phyloP scores from a whole-genome alignment of 2,888 invertebrate species.

The Aspidiotus destructor region DNA sequence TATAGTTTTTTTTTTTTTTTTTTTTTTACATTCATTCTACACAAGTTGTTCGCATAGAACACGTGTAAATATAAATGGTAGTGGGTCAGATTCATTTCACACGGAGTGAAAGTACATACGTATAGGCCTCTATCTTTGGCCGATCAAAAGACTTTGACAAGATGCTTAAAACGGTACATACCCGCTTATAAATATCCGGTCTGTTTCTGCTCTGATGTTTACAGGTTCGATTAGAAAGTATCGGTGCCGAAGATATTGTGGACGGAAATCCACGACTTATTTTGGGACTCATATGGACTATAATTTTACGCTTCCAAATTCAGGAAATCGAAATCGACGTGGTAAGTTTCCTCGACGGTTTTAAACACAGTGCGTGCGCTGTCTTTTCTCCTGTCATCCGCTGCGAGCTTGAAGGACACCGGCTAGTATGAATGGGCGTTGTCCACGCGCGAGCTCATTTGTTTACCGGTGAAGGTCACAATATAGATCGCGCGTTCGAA shows the following conservation, averaged over 20 bases:
- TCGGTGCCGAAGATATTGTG: conserved; percentile 97
- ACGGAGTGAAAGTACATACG: not conserved
- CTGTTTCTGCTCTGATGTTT: conserved; percentile 34
- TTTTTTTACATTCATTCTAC: no score
- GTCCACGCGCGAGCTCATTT: no score
- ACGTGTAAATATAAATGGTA: conserved; percentile 1
- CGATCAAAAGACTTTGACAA: no score
- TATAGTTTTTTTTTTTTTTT: not conserved
- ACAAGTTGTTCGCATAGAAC: not conserved
- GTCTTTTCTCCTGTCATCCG: no score
- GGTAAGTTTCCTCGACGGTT: conserved; percentile 48
- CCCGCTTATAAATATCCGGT: not conserved
- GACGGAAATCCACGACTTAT: conserved; percentile 96
- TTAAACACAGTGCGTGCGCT: no score
- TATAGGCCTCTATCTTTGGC: not conserved
- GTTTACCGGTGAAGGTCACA: no score
- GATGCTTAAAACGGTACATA: not conserved
- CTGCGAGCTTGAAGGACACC: no score
- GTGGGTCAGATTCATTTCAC: conserved; percentile 7
- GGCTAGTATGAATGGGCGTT: no score
- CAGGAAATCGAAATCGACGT: conserved; percentile 97
- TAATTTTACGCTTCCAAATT: conserved; percentile 96
- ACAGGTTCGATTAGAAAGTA: conserved; percentile 91
- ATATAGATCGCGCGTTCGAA: no score
- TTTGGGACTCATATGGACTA: conserved; percentile 97